Evolutionary conservation across 1,140 invertebrate genomes (phyloP), one percentile per base, ranked within the genome.

Genomic region (Himalopsyche phryganea): DNA sequence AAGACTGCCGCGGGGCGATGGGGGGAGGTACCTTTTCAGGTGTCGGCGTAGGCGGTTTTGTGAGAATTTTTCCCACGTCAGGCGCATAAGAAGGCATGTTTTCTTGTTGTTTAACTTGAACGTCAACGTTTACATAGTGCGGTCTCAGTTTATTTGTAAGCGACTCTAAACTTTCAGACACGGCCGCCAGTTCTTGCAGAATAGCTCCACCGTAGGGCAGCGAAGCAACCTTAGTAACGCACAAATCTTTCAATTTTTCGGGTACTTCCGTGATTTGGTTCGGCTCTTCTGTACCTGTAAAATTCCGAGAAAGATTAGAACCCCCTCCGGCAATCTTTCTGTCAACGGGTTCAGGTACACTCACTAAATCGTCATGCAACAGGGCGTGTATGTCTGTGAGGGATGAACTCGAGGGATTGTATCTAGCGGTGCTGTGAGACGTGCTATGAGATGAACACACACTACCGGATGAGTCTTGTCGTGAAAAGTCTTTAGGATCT

Each of bases 201-300:
- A 88, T 78, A 57, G 81, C 79, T 7, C 76, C 66, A 18, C 86
- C 86, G 64, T 80, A 84, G 4, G 86, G 85, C 68, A 87, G 76
- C 2, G 81, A 78, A 20, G 83, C 70, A 17, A 89, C 78, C 61
- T 76, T 82, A 59, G 78, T 77, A 13, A 88, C 70, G 66, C 86
- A 87, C 10, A 87, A 67, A 64, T 86, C 71, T 61, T 65, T 68
- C 41, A 77, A 63, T 36, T 66, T 50, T 42, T 46, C 49, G 7
- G 74, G 44, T 38, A 53, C 28, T 33, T 55, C 33, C 57, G 33
- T 57, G 56, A 13, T 61, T 50, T 6, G 32, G 17, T 9, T n/a
- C 15, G 23, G 15, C 40, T 11, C 38, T 13, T 13, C 38, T 3
- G 38, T 4, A 40, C 15, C 38, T 28, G 23, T 28, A 28, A 28